Base-by-base conservation (phyloP, 2,888 invertebrate genomes). In the Drosophila macrospina region DNA sequence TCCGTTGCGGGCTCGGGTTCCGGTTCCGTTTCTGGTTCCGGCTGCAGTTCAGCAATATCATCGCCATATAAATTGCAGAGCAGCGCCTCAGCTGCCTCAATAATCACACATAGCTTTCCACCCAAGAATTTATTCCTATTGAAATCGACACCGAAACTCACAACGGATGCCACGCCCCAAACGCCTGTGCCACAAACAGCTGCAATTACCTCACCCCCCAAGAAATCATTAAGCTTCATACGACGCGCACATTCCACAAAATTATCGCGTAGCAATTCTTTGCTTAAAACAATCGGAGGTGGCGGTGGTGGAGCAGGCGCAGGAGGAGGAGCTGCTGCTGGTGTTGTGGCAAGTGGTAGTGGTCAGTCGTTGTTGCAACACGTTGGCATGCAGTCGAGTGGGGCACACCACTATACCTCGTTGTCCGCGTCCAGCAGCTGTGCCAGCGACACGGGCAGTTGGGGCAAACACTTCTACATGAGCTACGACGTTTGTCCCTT, bases 201-300 rank as follows among this genome's bases (percentile, higher is more conserved):
- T 83, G 92, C 15, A 8, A 66, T 88, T 41, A 88, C 87, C 8
- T 94, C 77, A 91, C 94, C 89, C 16, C 91, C 92, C 36, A 94
- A 94, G 85, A 94, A 94, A 88, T 93, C 94, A 5, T 90, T 95
- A 30, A 94, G 94, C 86, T 94, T 95, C 78, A 95, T 96, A 81
- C 93, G 96, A 10, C 93, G 95, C 61, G 95, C 95, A 5, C 94
- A 96, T 83, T 95, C 95, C 76, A 95, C 95, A 1, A 96, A 96
- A 89, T 89, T 96, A 48, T 94, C 95, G 1, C 93, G 95, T 65
- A 95, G 95, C 80, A 95, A 95, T 84, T 94, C 94, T 1, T 90
- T 95, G 68, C 88, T 95, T 10, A 93, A 94, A 70, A 94, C 72
- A 54, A 87, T 72, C 66, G 86, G 67, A 0, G 60, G 74, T 0